Evolutionary conservation across 2,113 vertebrate species (phyloP).

Genomic region (Neopipo cinnamomea): DNA sequence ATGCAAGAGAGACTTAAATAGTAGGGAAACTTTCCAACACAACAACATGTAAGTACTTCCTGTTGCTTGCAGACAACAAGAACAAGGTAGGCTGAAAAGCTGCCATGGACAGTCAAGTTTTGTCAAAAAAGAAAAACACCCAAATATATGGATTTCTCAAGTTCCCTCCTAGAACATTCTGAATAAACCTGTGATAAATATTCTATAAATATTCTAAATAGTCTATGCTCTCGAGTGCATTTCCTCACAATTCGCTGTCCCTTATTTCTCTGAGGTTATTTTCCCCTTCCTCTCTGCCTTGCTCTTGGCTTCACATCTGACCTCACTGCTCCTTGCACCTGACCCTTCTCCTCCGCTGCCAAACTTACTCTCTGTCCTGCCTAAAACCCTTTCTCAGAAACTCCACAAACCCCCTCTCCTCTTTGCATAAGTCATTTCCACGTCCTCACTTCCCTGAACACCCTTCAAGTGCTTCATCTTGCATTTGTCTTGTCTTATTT

Average conservation of each 20-base stretch:
- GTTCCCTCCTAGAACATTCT: background rate
- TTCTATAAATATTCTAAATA: background rate
- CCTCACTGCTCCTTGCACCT: background rate
- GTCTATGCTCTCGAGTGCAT: background rate
- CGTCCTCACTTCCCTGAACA: background rate
- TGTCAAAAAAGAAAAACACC: background rate
- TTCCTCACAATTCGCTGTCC: background rate
- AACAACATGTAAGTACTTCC: background rate
- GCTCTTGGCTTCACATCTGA: background rate
- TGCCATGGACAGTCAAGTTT: background rate
- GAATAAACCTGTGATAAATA: background rate
- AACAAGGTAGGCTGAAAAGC: background rate
- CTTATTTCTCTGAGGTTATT: background rate
- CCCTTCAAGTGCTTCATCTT: conserved; percentile 17
- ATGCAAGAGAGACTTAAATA: background rate
- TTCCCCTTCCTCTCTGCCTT: background rate
- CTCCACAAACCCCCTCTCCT: background rate
- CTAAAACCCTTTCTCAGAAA: background rate
- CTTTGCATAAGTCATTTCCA: background rate
- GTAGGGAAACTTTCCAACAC: background rate
- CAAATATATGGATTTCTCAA: background rate
- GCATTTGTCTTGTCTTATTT: conserved; percentile 1
- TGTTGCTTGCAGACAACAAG: background rate
- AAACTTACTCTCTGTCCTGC: background rate
- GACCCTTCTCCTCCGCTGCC: background rate